Evolutionary conservation across 2,888 invertebrate genomes (phyloP), one percentile per base, ranked within the genome.

Genomic region (Megamerina dolium): DNA sequence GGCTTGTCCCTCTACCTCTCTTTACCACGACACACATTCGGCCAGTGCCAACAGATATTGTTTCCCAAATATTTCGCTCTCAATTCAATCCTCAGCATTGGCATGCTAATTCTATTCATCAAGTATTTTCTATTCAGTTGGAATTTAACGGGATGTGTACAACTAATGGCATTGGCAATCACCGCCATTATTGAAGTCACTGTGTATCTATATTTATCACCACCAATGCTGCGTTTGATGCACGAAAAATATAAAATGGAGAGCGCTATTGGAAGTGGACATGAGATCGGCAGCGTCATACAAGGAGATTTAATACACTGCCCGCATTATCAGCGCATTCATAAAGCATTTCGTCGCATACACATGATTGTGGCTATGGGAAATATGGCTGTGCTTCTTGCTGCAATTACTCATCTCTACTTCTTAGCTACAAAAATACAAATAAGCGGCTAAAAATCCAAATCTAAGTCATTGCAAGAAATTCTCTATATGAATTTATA

Each of bases 11-110:
- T 92, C 41, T 92, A 87, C 73, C 90, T 91, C 73, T 80, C 82
- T 6, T 74, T 92, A 52, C 89, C 91, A 1, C 80, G 92, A 14
- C 89, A 90, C 59, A 83, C 83, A 52, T 92, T 93, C 70, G 91
- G 90, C 1, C 82, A 84, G 56, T 87, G 92, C 13, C 92, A 93
- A 68, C 82, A 86, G 49, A 81, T 87, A 30, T 74, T 92, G 45
- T 92, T 92, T 68, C 92, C 92, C 2, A 82, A 83, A 59, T 91
- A 90, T 73, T 91, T 89, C 72, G 78, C 85, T 13, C 75, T 89
- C 59, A 90, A 89, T 65, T 79, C 86, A 12, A 66, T 78, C 50
- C 74, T 89, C 47, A 87, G 87, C 63, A 76, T 88, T 33, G 73
- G 81, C 30, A 87, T 85, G 1, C 73, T 88, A 18, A 72, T 85